Base-by-base conservation (phyloP, 2,888 invertebrate species). In the Melikaiella ostensackeni region DNA sequence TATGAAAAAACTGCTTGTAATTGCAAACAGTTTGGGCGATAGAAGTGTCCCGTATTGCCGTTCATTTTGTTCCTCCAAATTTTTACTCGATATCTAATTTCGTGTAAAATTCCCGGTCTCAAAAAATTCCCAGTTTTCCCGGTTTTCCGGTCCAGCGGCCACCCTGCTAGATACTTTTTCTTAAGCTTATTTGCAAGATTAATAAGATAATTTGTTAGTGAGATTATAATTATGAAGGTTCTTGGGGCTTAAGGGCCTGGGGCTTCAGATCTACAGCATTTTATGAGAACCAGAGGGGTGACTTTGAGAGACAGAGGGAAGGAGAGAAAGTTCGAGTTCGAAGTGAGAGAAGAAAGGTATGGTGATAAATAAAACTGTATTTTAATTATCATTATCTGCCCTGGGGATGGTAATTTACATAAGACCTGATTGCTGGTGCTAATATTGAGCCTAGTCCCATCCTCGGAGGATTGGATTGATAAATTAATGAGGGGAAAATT, bases 311-410 rank as follows among this genome's bases (percentile, higher is more conserved):
- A 33, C 11, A 70, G 30, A 38, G 33, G 62, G n/a, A 63, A 42
- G 38, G 35, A 38, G 38, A 64, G 38, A 70, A 46, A 70, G 19
- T 50, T 70, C 3, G n/a, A 27, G 50, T 46, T 50, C 46, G 19
- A 70, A 70, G 42, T 30, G 30, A 46, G n/a, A 70, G 46, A 70
- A 70, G 70, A 70, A 70, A 70, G n/a, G 70, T 30, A 46, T 46
- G 42, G 27, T 50, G 46, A n/a, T n/a, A n/a, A n/a, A 55, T 55
- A 70, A 50, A 70, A 70, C 70, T 50, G 30, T 50, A 46, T 6
- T 70, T 50, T 70, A 70, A 50, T 70, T n/a, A 33, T 70, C 55
- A 70, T 33, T 30, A 50, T 70, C 33, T 13, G 30, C 70, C 70
- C 13, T 9, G 33, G 30, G 70, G 70, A 50, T 33, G 55, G 50